phyloP scores from a whole-genome alignment of 2,113 vertebrate species.

The Phoenicopterus ruber region DNA sequence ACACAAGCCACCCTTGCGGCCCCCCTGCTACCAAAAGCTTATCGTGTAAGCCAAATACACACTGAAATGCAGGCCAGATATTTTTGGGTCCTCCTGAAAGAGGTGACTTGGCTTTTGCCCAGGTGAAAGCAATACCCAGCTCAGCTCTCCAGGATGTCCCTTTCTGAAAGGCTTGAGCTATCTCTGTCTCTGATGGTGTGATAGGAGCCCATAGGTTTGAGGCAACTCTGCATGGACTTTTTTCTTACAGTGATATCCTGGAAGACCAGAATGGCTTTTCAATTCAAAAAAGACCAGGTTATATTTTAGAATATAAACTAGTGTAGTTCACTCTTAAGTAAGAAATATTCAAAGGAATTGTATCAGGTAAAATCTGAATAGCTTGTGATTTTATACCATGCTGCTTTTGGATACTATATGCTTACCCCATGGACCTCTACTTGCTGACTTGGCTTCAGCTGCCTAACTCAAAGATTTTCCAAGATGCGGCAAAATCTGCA shows the following conservation, averaged over 20 bases:
- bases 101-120: background rate
- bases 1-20: background rate
- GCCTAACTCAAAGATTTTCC: background rate
- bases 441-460: background rate
- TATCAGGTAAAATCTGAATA: background rate
- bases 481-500: background rate
- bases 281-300: background rate
- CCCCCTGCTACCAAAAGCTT: background rate
- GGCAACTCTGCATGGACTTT: accelerated
- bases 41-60: background rate
- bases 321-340: background rate
- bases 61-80: background rate
- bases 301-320: background rate
- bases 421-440: background rate
- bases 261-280: background rate
- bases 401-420: background rate
- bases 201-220: background rate
- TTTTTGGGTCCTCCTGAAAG: background rate
- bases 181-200: background rate
- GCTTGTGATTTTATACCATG: background rate
- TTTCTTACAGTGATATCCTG: background rate
- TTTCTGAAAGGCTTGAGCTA: background rate
- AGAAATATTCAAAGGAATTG: background rate
- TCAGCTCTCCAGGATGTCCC: background rate
- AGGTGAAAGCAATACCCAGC: background rate